Evolutionary conservation across 2,888 invertebrate genomes (phyloP).

Genomic region (Atrina japonica): DNA sequence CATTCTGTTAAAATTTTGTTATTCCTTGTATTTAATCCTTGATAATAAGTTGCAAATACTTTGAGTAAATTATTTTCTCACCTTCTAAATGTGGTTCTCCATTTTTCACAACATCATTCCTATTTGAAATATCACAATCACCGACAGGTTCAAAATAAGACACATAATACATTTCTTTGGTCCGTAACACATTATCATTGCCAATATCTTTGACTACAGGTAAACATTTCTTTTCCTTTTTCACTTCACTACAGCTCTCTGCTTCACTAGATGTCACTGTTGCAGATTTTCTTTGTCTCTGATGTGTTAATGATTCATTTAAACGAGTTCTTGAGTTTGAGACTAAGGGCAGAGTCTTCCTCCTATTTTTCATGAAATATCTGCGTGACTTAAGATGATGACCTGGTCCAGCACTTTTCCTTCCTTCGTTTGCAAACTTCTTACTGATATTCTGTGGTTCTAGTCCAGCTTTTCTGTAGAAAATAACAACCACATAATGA

Average conservation of each 20-base stretch:
- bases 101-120: slow-evolving; percentile 47
- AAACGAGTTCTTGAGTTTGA: too few relatives aligned
- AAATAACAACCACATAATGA: too few relatives aligned
- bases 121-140: slow-evolving; percentile 47
- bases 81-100: slow-evolving; percentile 54
- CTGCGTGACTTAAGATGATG: slow-evolving; percentile 9
- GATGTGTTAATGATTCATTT: not conserved
- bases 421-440: slow-evolving; percentile 27
- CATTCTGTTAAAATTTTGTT: too few relatives aligned
- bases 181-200: slow-evolving; percentile 55
- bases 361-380: too few relatives aligned
- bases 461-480: slow-evolving; percentile 70
- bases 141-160: slow-evolving; percentile 60
- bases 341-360: too few relatives aligned
- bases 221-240: slow-evolving; percentile 14
- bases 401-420: slow-evolving; percentile 15
- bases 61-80: too few relatives aligned
- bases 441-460: slow-evolving; percentile 50
- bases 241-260: not conserved
- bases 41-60: too few relatives aligned
- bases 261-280: slow-evolving; percentile 18
- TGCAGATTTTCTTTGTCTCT: slow-evolving; percentile 14
- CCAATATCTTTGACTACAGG: slow-evolving; percentile 40
- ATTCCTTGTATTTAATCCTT: too few relatives aligned
- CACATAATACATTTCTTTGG: slow-evolving; percentile 67